These are phyloP conservation scores for Neuroscelio doddi DNA, from an alignment of 2,888 invertebrate species.

Conservation along the genomic window DNA sequence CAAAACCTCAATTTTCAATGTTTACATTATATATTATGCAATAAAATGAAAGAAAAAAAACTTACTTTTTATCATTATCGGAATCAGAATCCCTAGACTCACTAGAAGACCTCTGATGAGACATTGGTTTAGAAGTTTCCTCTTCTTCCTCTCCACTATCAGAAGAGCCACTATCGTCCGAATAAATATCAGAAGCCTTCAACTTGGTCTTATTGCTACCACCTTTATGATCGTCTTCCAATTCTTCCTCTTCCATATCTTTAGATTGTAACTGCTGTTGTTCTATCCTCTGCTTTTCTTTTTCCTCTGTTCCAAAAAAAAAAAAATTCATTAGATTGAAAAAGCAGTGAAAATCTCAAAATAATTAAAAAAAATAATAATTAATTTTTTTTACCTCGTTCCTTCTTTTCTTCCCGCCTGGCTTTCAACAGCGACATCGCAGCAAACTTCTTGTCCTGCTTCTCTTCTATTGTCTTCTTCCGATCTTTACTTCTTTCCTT, in stretches of 20 bases:
- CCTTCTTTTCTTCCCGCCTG: constrained; percentile 90
- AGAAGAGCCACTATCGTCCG: constrained; percentile 83
- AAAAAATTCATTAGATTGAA: not conserved
- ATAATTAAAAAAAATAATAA: constrained; percentile 3
- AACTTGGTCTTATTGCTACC: constrained; percentile 76
- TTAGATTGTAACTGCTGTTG: constrained; percentile 70
- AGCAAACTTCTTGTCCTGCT: constrained; percentile 89
- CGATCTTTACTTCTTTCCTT: constrained; percentile 88
- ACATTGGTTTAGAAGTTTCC: constrained; percentile 67
- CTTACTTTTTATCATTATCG: constrained; percentile 74
- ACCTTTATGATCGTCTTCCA: constrained; percentile 68
- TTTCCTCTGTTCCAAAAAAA: constrained; percentile 66
- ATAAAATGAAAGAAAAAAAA: constrained; percentile 47
- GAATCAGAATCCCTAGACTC: constrained; percentile 76
- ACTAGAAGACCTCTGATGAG: constrained; percentile 74
- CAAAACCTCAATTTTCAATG: too few relatives aligned
- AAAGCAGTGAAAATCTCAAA: not conserved
- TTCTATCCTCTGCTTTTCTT: constrained; percentile 73
- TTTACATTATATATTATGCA: not conserved
- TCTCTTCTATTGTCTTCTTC: constrained; percentile 92
- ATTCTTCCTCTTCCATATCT: constrained; percentile 70
- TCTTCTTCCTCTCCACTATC: constrained; percentile 72
- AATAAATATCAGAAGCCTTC: constrained; percentile 96
- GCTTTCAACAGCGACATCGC: constrained; percentile 95
- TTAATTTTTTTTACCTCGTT: constrained; percentile 73